These are phyloP conservation scores for Taphrorychus bicolor DNA, from an alignment of 2,888 invertebrate genomes.

Conservation along the genomic window DNA sequence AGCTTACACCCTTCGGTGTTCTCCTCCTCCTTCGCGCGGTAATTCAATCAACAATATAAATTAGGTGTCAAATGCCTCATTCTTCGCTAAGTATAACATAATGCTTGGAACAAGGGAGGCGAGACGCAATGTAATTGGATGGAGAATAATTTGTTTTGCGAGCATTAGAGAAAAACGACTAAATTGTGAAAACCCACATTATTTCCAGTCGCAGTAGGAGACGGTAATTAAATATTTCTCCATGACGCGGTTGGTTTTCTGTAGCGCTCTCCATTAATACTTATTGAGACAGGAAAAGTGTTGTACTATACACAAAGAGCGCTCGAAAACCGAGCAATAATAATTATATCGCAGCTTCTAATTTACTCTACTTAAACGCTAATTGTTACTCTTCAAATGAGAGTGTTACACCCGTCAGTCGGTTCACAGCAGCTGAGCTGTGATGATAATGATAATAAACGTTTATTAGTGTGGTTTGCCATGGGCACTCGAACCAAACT, in stretches of 20 bases:
- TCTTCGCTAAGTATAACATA: background rate
- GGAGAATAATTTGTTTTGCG: constrained; percentile 13
- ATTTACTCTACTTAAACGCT: constrained; percentile 11
- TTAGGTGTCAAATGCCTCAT: constrained; percentile 2
- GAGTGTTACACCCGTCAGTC: background rate
- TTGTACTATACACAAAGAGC: no score
- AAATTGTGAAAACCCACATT: constrained; percentile 24
- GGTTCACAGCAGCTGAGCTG: background rate
- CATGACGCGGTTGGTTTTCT: no score
- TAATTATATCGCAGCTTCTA: constrained; percentile 1
- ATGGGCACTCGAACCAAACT: no score
- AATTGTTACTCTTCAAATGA: constrained; percentile 6
- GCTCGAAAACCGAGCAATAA: no score
- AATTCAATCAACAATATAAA: background rate
- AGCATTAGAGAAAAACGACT: constrained; percentile 15
- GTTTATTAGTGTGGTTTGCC: no score
- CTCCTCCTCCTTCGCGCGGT: background rate
- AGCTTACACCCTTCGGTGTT: background rate
- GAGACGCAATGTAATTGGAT: constrained; percentile 10
- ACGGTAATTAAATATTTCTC: constrained; percentile 24
- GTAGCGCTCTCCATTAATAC: no score
- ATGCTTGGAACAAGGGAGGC: background rate
- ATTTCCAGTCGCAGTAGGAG: constrained; percentile 21
- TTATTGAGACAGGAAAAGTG: no score
- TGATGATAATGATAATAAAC: no score